These are phyloP conservation scores for Thalassophryne amazonica DNA, from an alignment of 2,797 vertebrate species.

Conservation along the genomic window DNA sequence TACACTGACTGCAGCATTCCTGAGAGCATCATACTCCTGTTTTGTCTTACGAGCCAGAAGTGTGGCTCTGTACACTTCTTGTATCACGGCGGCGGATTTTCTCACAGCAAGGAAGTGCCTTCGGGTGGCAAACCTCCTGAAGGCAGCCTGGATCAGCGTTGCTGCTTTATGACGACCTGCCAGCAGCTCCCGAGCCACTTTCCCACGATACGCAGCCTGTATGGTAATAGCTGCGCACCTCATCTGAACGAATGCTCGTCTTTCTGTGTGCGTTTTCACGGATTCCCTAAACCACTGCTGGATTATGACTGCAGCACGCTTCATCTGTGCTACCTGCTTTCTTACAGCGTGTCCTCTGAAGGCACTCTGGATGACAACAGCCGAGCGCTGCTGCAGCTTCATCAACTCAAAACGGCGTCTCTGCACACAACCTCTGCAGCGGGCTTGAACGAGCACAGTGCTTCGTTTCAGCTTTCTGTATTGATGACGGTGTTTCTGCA, in stretches of 20 bases:
- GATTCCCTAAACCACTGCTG: constrained; percentile 84
- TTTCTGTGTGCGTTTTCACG: constrained; percentile 42
- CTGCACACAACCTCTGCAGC: constrained; percentile 63
- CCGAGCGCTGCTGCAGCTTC: constrained; percentile 65
- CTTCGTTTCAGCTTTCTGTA: constrained; percentile 68
- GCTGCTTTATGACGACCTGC: constrained; percentile 65
- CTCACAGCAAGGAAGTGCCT: constrained; percentile 61
- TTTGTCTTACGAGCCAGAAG: constrained; percentile 53
- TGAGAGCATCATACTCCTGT: constrained; percentile 59
- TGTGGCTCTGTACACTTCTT: constrained; percentile 77
- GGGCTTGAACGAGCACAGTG: constrained; percentile 81
- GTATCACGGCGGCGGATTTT: constrained; percentile 68
- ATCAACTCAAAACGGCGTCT: constrained; percentile 46
- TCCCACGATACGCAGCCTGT: constrained; percentile 81
- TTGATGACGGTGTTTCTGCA: constrained; percentile 62
- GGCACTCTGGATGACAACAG: constrained; percentile 82
- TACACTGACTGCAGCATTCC: constrained; percentile 49
- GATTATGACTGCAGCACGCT: constrained; percentile 70
- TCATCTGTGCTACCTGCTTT: constrained; percentile 49
- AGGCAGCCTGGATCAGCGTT: constrained; percentile 79
- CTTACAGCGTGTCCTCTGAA: constrained; percentile 76
- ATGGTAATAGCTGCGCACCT: constrained; percentile 73
- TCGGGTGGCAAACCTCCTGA: constrained; percentile 66
- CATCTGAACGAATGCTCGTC: constrained; percentile 63
- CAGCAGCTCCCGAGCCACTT: constrained; percentile 70